Conservation (phyloP, 2,888 invertebrate genomes). For the Pyrgus malvae region DNA sequence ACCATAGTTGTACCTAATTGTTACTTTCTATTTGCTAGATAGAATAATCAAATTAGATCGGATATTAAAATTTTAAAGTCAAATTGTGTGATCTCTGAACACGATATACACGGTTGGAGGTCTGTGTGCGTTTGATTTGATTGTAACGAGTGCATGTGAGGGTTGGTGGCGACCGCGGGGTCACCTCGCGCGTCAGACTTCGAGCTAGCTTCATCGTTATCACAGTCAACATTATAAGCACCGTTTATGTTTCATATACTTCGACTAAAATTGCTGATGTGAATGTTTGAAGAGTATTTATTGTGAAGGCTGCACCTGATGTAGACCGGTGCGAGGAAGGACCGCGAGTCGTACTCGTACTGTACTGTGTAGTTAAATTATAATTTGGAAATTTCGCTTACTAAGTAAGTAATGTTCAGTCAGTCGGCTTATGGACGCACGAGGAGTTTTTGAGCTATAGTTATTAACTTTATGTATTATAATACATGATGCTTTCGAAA, state of each 20-base stretch:
- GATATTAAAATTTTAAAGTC: conserved; percentile 62
- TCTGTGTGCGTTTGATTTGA: conserved; percentile 36
- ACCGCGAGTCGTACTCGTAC: conserved; percentile 30
- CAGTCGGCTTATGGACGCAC: conserved; percentile 68
- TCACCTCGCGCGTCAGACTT: background rate
- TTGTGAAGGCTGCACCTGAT: conserved; percentile 55
- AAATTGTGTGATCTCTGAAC: conserved; percentile 64
- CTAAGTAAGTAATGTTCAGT: conserved; percentile 71
- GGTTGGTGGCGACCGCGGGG: background rate
- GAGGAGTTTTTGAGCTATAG: conserved; percentile 69
- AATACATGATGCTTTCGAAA: conserved; percentile 78
- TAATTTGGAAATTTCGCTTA: conserved; percentile 73
- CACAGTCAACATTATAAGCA: conserved; percentile 49
- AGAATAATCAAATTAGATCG: conserved; percentile 81
- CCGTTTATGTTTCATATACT: conserved; percentile 50
- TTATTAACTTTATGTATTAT: conserved; percentile 77
- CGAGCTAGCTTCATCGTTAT: conserved; percentile 43
- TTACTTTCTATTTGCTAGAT: conserved; percentile 81
- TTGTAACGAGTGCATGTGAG: conserved; percentile 35
- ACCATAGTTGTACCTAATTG: conserved; percentile 78
- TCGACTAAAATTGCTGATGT: conserved; percentile 51
- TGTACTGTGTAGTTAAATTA: conserved; percentile 54
- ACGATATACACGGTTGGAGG: conserved; percentile 41
- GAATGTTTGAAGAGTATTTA: conserved; percentile 57
- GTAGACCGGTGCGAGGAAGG: conserved; percentile 37